Evolutionary conservation across 2,888 invertebrate genomes (phyloP), one percentile per base, ranked within the genome.

Genomic region (Lasioglossum marginatum): DNA sequence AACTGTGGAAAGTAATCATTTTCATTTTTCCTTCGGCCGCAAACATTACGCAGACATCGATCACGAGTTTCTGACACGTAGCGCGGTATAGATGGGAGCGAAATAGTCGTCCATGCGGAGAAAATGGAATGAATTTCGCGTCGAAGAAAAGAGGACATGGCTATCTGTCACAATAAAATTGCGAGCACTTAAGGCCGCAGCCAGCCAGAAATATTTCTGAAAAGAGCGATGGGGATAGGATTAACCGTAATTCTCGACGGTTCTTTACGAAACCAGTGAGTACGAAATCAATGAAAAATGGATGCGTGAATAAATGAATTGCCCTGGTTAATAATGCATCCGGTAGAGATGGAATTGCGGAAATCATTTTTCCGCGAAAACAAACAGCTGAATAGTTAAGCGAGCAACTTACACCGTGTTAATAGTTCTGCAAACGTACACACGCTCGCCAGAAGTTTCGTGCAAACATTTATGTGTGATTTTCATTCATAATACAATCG

Each of bases 111-210:
- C 2, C 14, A 4, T 4, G 23, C 6, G 2, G 19, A 57, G 81
- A 77, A 83, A 80, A 81, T 87, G 81, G 84, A 87, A 84, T 31
- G 84, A 72, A 76, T 77, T 70, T 57, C 43, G 43, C 45, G 79
- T 76, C 70, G 78, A 70, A 74, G 23, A 75, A 43, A 73, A 57
- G 68, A 73, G 45, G 77, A 52, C 43, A 57, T 43, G 68, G 80
- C 82, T 79, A 86, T 86, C 77, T 86, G 77, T 85, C 78, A 79
- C 82, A 79, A 81, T 83, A 79, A 80, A 75, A 68, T 63, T 40
- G 78, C 34, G 70, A 60, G 48, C 77, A 16, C 19, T 45, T 48
- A 48, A 37, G 63, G 48, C 57, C 37, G 86, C 43, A 76, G 60
- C 52, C 48, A 23, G 16, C 8, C 19, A 52, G 72, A 78, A 78